phyloP scores from a whole-genome alignment of 2,888 invertebrate genomes.

The Mythimna albipuncta region DNA sequence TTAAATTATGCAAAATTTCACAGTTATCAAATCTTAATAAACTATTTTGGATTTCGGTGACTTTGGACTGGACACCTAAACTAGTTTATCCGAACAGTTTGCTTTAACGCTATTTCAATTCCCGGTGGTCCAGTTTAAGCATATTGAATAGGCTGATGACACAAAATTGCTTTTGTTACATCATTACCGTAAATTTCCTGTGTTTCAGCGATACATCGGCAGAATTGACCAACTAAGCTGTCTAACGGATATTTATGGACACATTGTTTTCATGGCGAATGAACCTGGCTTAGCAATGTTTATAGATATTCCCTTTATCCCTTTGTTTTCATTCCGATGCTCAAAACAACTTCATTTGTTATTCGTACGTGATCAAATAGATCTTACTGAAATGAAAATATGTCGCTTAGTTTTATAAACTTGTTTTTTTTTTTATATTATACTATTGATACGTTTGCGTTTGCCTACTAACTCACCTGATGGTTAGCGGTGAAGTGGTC shows the following conservation, averaged over 20 bases:
- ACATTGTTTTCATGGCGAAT: slow-evolving; percentile 66
- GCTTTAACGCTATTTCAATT: slow-evolving; percentile 44
- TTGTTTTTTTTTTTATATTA: slow-evolving; percentile 4
- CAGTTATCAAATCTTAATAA: not conserved
- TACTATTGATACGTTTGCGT: too few relatives aligned
- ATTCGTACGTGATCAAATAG: slow-evolving; percentile 46
- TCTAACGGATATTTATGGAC: slow-evolving; percentile 65
- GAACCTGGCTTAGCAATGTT: slow-evolving; percentile 59
- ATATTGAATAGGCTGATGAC: slow-evolving; percentile 63
- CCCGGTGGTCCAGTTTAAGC: slow-evolving; percentile 52
- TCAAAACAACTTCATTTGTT: slow-evolving; percentile 63
- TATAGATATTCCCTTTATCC: slow-evolving; percentile 57
- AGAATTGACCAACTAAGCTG: slow-evolving; percentile 65
- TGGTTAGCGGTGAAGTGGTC: too few relatives aligned
- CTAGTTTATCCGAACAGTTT: slow-evolving; percentile 26
- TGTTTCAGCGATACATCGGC: slow-evolving; percentile 59
- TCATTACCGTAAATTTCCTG: slow-evolving; percentile 64
- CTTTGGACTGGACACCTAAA: slow-evolving; percentile 1
- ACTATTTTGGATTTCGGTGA: not conserved
- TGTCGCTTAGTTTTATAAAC: slow-evolving; percentile 32
- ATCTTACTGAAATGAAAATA: slow-evolving; percentile 40
- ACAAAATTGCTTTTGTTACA: slow-evolving; percentile 63
- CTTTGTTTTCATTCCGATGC: slow-evolving; percentile 59
- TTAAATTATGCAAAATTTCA: not conserved
- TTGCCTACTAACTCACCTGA: too few relatives aligned